Evolutionary conservation across 2,888 invertebrate genomes (phyloP).

Genomic region (Cantharis flavilabris): DNA sequence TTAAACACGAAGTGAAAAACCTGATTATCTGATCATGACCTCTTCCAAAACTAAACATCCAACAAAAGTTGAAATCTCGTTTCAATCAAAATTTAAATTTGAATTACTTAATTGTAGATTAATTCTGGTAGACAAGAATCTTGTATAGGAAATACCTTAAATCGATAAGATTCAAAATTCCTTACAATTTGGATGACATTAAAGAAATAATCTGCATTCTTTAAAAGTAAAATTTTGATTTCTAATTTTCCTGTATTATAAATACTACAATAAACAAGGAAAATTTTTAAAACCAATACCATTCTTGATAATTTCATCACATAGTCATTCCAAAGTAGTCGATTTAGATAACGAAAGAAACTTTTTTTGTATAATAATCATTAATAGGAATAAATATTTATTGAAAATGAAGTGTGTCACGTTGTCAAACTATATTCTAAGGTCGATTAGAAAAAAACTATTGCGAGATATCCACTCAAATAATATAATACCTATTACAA

Average conservation of each 20-base stretch:
- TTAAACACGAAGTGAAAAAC: neutral
- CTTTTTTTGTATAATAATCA: neutral
- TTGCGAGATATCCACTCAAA: neutral
- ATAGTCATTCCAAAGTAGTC: neutral
- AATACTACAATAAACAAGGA: neutral
- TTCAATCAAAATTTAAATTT: neutral
- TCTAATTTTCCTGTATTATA: neutral
- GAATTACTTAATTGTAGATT: neutral
- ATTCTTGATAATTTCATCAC: neutral
- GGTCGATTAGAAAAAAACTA: neutral
- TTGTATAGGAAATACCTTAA: neutral
- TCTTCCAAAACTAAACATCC: neutral
- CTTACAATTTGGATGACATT: neutral
- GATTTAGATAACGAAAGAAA: neutral
- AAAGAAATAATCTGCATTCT: neutral
- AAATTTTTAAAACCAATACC: neutral
- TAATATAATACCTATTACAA: neutral
- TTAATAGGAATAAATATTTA: neutral
- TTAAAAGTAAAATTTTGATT: neutral
- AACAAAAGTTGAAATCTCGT: neutral
- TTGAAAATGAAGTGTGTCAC: neutral
- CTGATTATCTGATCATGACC: neutral
- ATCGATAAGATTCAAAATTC: neutral
- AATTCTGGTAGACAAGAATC: neutral
- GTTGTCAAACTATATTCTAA: neutral